Evolutionary conservation across 2,888 invertebrate species (phyloP), one percentile per base, ranked within the genome.

Genomic region (Agrotis clavis): DNA sequence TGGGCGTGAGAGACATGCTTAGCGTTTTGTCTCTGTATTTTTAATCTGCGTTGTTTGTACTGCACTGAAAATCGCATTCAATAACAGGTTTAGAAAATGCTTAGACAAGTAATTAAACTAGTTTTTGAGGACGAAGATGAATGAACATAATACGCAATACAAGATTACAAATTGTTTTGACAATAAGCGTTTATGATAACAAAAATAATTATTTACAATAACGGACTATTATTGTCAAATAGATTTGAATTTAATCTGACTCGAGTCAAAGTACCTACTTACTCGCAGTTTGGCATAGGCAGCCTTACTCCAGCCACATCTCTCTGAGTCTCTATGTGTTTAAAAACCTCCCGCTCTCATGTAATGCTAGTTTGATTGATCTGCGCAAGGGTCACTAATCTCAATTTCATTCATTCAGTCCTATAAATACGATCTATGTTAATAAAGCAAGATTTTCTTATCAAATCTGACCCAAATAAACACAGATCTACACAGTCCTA

Each of bases 401-500:
- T 50, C 0, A 50, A n/a, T 50, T 47, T 30, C 18, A n/a, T 13
- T 54, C 25, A 56, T 25, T 5, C 41, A 41, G 41, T 41, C 9
- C 41, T 41, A 41, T 41, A 41, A 41, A 41, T 41, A 41, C 1
- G 7, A n/a, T 6, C 4, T 7, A 14, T 21, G 9, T 9, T 2
- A 30, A 30, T n/a, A 30, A 1, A n/a, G 14, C 16, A 61, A 35
- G 0, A 53, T 19, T 30, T 54, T 21, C 14, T 21, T 21, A 18
- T 21, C n/a, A 1, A 41, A 61, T 25, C 3, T 25, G 9, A 16
- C 5, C 13, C 14, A 64, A n/a, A 64, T 50, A 30, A 48, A 6
- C 6, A 6, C 13, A 47, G 7, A 19, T 35, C 16, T 45, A 6
- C 7, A 45, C 5, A 64, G 51, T 77, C 59, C 68, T 67, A n/a